phyloP scores from a whole-genome alignment of 1,140 invertebrate genomes.

The Papilio xuthus region DNA sequence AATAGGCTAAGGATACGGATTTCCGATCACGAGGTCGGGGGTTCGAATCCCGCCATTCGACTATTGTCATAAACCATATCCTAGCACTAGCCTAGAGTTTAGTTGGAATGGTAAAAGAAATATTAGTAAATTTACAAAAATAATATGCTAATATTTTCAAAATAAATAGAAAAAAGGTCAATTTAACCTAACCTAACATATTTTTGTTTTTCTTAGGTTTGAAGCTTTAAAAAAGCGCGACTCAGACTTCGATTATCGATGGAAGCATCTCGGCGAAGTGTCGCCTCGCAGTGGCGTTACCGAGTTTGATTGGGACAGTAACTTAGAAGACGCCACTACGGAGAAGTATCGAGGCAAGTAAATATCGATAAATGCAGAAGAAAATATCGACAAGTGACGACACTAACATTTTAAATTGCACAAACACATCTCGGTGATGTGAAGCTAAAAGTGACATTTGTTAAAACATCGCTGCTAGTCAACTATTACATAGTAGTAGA shows the following conservation, averaged over 20 bases:
- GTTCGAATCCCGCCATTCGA: too few relatives aligned
- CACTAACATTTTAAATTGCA: conserved; percentile 4
- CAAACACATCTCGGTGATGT: conserved; percentile 6
- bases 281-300: conserved; percentile 87
- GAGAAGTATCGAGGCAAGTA: conserved; percentile 75
- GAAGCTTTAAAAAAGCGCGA: conserved; percentile 90
- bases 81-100: too few relatives aligned
- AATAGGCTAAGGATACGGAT: too few relatives aligned
- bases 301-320: conserved; percentile 93
- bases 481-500: conserved; percentile 5
- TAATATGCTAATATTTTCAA: too few relatives aligned
- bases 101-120: too few relatives aligned
- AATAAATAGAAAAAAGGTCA: too few relatives aligned
- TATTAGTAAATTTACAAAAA: too few relatives aligned
- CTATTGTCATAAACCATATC: too few relatives aligned
- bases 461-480: background rate
- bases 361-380: conserved; percentile 20
- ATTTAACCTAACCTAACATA: too few relatives aligned
- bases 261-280: conserved; percentile 90
- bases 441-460: background rate
- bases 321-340: conserved; percentile 86
- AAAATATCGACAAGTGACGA: background rate
- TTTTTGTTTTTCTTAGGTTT: conserved; percentile 82
- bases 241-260: conserved; percentile 89
- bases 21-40: too few relatives aligned